Evolutionary conservation across 1,140 invertebrate genomes (phyloP), one percentile per base, ranked within the genome.

Genomic region (Solenopsis invicta): DNA sequence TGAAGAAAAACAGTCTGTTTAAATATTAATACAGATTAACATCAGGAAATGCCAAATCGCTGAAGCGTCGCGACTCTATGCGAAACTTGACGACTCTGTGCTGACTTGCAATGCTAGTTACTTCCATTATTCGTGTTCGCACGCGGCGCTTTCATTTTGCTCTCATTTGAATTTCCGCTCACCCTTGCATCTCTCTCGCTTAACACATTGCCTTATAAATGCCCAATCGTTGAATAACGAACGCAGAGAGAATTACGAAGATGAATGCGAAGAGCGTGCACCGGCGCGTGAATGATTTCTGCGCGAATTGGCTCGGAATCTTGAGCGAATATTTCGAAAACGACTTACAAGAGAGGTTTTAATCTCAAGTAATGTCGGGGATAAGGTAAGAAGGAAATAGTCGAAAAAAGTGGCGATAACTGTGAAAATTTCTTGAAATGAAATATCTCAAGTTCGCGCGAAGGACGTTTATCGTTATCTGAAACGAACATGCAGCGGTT

Each of bases 151-250:
- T 78, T 78, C 29, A 66, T 66, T 66, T 18, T 13, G 13, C 45
- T 34, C 50, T 84, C 54, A 59, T 61, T 61, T 45, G 50, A 59
- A 74, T 54, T 74, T 61, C 69, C 10, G 24, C 37, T 59, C 21
- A 18, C 24, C 48, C 41, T 37, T 29, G 52, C 37, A 37, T 71
- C 16, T 54, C 29, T 82, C 24, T 45, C 24, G 18, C 1, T 75
- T 50, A 48, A 75, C 56, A n/a, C 45, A 77, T 41, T 76, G 54
- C 41, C 29, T 75, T 45, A 29, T 61, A 76, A 84, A 75, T 77
- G n/a, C 29, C 6, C 66, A 74, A 75, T 75, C 61, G 80, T 84
- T 59, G 9, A 24, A 41, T 41, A 62, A 81, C 48, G 64, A 71
- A 76, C 2, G 16, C n/a, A 37, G 4, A 10, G 45, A 52, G 18